Base-by-base conservation (phyloP, 2,888 invertebrate genomes). In the Acrocyrtus sp. region DNA sequence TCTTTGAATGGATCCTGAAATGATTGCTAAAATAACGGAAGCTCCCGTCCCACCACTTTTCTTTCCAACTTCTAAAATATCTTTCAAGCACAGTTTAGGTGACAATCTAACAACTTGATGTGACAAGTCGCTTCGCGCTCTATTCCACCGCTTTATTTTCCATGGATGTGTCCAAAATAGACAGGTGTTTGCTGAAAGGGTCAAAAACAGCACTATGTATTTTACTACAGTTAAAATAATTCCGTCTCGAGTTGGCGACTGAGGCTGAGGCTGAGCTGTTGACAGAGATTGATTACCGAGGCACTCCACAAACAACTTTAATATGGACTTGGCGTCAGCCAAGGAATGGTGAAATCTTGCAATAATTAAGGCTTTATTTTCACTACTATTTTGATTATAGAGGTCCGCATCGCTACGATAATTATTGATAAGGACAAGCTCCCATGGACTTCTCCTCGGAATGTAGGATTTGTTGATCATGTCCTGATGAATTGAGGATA, bases 301-400 rank as follows among this genome's bases (percentile, higher is more conserved):
- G 29, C 60, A 60, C 24, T 68, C 68, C n/a, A 61, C 61, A 21
- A 68, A 29, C 15, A 53, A 1, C 21, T 60, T 68, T 0, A 61
- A 1, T 10, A 68, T 45, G 0, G 68, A 60, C 24, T 34, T 53
- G 6, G 34, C 60, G 26, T 60, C 68, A 0, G 43, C 60, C 45
- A 68, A 43, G 12, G 12, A n/a, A 26, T 68, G 68, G 22, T 68
- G 68, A 3, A 51, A 22, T 4, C 61, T 3, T 2, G 29, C 10
- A 22, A 27, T 24, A 1, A 68, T 3, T 0, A 68, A 2, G 2
- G 22, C 41, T 22, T 61, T 8, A 5, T 39, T 6, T 53, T 15
- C 3, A 21, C n/a, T n/a, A n/a, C n/a, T n/a, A n/a, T n/a, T n/a
- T n/a, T n/a, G n/a, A n/a, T n/a, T n/a, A n/a, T n/a, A n/a, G n/a